Evolutionary conservation across 1,140 invertebrate species (phyloP), one percentile per base, ranked within the genome.

Genomic region (Vanessa tameamea): DNA sequence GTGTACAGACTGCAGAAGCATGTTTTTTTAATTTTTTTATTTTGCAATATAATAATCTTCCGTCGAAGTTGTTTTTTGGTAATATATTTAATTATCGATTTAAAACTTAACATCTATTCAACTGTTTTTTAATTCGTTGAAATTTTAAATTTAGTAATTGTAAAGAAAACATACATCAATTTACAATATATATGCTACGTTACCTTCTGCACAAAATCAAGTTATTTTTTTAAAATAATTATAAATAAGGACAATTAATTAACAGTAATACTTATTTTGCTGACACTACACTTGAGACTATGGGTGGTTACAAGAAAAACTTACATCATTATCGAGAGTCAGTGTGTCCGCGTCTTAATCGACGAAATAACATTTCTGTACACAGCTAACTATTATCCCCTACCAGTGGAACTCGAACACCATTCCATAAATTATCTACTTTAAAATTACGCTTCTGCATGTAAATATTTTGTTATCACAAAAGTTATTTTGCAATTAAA

Each of bases 281-380:
- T 67, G 26, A 78, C 82, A 14, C 11, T 85, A 79, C 80, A 15
- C 63, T 75, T 73, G 77, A 66, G 78, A 79, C 67, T 80, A 79
- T 78, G 67, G 80, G 77, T 51, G 68, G 81, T 82, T 81, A 83
- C 78, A 81, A 80, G 77, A 80, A 79, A 86, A 89, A 89, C 80
- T 89, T 87, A 78, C 81, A 87, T 88, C 89, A 88, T 91, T 91
- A 91, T 91, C 82, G 87, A 88, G 82, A 88, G 81, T 79, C 81
- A 69, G 71, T 81, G 72, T 78, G 79, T 79, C 73, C 76, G 80
- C 77, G 79, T 87, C 87, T 87, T 90, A 87, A 90, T 90, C 85
- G 84, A 86, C 83, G 78, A 76, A 79, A 87, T 82, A 87, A 85
- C 82, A 83, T 78, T 76, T 69, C 68, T 76, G 55, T 72, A 77